These are phyloP conservation scores for Gallirallus australis DNA, from an alignment of 2,797 vertebrate genomes.

Conservation along the genomic window DNA sequence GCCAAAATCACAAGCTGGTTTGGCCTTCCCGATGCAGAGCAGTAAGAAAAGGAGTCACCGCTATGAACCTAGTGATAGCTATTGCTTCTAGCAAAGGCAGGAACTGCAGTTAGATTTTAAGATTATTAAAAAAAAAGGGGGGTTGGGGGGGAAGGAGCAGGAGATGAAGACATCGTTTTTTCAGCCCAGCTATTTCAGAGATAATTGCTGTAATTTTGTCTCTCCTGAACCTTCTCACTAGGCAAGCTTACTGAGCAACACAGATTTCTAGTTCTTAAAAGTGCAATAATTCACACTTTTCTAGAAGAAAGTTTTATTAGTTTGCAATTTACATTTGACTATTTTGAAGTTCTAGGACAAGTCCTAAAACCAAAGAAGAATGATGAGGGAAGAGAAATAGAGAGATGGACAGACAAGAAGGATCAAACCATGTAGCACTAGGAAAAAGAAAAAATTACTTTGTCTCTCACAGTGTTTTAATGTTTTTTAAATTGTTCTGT, in stretches of 20 bases:
- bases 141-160: neutral
- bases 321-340: conserved; percentile 38
- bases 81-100: conserved; percentile 5
- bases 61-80: neutral
- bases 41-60: neutral
- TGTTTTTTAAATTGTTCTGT: conserved; percentile 33
- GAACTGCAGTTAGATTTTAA: neutral
- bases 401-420: neutral
- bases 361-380: neutral
- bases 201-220: conserved; percentile 48
- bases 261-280: neutral
- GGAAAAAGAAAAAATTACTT: neutral
- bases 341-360: neutral
- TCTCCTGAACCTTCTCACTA: conserved; percentile 23
- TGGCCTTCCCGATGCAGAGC: neutral
- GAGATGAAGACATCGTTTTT: neutral
- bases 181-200: conserved; percentile 1
- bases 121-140: accelerated
- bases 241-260: neutral
- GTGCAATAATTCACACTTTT: neutral
- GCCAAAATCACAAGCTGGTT: neutral
- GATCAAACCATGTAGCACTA: neutral
- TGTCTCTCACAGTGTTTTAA: conserved; percentile 4
- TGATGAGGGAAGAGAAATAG: neutral
- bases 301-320: neutral